phyloP scores from a whole-genome alignment of 2,888 invertebrate species.

The Cantharis nigra region DNA sequence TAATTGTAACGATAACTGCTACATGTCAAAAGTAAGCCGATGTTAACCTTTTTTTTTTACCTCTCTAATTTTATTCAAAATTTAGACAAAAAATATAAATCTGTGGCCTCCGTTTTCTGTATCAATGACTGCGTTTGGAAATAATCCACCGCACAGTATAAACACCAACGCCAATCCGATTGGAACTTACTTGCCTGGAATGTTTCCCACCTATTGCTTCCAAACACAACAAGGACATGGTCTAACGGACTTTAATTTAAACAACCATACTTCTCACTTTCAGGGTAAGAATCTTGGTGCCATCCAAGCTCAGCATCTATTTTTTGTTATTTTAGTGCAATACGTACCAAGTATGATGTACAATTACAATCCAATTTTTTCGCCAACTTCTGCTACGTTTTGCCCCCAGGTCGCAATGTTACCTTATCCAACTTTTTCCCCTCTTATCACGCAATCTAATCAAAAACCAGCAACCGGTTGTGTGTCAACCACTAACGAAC shows the following conservation, averaged over 20 bases:
- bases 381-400: conserved; percentile 61
- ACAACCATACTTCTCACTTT: conserved; percentile 32
- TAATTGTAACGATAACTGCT: conserved; percentile 32
- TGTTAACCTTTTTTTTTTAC: background rate
- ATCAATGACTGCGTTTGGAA: conserved; percentile 53
- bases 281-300: conserved; percentile 30
- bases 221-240: conserved; percentile 53
- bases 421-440: conserved; percentile 39
- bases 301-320: background rate
- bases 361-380: conserved; percentile 60
- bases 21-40: conserved; percentile 13
- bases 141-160: conserved; percentile 46
- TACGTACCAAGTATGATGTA: conserved; percentile 68
- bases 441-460: conserved; percentile 31
- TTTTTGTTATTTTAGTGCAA: conserved; percentile 59
- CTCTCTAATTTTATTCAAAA: background rate
- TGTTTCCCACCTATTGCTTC: conserved; percentile 65
- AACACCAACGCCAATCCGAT: conserved; percentile 40
- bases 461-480: background rate
- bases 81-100: conserved; percentile 56
- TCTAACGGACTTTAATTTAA: conserved; percentile 44
- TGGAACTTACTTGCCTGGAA: conserved; percentile 51
- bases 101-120: conserved; percentile 67
- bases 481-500: conserved; percentile 24
- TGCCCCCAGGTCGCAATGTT: conserved; percentile 61